Conservation (phyloP, 2,888 invertebrate genomes). For the Cephus pulcher region DNA sequence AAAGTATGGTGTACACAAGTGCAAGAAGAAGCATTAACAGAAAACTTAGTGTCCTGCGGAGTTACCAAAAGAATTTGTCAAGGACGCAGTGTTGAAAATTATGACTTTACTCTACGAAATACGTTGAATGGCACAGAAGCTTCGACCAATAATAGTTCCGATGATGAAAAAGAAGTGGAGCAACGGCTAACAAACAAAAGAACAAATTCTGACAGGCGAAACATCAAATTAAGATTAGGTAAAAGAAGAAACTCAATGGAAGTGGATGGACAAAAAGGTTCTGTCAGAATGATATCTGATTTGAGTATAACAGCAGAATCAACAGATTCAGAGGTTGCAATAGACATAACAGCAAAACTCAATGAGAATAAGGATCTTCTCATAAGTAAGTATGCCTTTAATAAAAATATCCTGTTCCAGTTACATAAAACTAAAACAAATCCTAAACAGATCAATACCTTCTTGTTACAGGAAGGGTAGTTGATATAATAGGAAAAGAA, state of each 20-base stretch:
- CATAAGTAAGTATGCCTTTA: constrained; percentile 70
- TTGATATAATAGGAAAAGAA: constrained; percentile 78
- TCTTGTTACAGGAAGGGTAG: constrained; percentile 73
- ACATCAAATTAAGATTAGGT: constrained; percentile 71
- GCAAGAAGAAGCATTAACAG: constrained; percentile 84
- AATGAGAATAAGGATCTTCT: constrained; percentile 80
- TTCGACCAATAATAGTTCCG: constrained; percentile 69
- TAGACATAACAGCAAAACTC: constrained; percentile 80
- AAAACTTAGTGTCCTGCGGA: constrained; percentile 82
- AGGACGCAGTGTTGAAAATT: constrained; percentile 80
- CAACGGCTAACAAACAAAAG: constrained; percentile 70
- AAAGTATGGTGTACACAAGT: constrained; percentile 80
- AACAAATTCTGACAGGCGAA: constrained; percentile 71
- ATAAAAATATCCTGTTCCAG: neutral
- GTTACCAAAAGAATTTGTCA: constrained; percentile 75
- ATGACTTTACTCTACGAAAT: constrained; percentile 75
- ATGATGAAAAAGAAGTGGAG: constrained; percentile 66
- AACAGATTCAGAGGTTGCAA: constrained; percentile 73
- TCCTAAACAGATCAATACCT: neutral
- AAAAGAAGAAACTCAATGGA: constrained; percentile 68
- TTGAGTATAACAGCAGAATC: constrained; percentile 69
- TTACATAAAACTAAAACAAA: neutral
- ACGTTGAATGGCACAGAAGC: constrained; percentile 30
- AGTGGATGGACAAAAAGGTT: constrained; percentile 69
- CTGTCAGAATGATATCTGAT: constrained; percentile 72